These are phyloP conservation scores for Terrapene triunguis DNA, from an alignment of 2,113 vertebrate species.

Conservation along the genomic window DNA sequence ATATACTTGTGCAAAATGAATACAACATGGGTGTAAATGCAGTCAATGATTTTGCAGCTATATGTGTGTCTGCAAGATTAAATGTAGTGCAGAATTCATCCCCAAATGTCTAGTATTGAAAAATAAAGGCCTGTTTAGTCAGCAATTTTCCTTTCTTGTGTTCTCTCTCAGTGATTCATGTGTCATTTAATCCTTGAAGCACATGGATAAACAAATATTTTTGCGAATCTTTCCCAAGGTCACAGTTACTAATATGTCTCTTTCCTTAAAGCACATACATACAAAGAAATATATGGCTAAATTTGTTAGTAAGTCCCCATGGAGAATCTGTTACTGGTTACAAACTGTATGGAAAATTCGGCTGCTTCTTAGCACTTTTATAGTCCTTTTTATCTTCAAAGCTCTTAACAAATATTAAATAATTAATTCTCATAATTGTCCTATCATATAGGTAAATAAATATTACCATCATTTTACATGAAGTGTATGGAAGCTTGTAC, in stretches of 20 bases:
- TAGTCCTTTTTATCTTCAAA: background rate
- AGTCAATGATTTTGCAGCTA: background rate
- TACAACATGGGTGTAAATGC: background rate
- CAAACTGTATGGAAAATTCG: background rate
- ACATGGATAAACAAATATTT: background rate
- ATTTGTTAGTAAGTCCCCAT: background rate
- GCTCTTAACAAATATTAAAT: background rate
- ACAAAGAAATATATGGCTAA: background rate
- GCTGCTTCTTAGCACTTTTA: background rate
- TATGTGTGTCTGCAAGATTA: background rate
- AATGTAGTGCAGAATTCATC: background rate
- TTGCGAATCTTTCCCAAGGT: background rate
- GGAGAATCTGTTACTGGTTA: background rate
- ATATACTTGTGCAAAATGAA: background rate
- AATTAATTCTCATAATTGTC: background rate
- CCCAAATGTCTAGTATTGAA: background rate
- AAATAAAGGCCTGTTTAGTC: background rate
- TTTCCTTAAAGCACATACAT: background rate
- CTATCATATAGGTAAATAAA: background rate
- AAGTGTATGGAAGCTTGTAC: background rate
- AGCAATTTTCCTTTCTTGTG: background rate
- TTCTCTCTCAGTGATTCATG: background rate
- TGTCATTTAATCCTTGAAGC: background rate
- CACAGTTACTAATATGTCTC: background rate
- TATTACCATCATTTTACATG: background rate